Percentiles rank a stretch among this genome's conserved stretches.
These are phyloP conservation scores for Botrylloides violaceus DNA, from an alignment of 23 tunicate genomes.

Conservation along the genomic window DNA sequence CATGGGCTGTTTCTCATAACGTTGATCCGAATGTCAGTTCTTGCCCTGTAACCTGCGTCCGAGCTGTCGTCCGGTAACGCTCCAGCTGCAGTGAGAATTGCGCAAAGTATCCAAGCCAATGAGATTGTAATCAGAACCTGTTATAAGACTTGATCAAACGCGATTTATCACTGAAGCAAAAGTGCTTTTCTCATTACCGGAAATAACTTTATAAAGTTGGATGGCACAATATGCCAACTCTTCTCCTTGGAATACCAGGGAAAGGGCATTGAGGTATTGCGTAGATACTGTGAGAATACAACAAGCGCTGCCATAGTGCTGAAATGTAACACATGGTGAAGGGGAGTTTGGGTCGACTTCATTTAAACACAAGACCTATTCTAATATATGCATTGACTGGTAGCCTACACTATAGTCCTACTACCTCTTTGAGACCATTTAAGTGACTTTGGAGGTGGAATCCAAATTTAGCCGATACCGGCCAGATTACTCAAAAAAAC, in stretches of 20 bases:
- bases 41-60: slow-evolving; percentile 21
- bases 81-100: slow-evolving; percentile 36
- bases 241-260: slow-evolving; percentile 31
- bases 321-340: too few species aligned
- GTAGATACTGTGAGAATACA: slow-evolving; percentile 54
- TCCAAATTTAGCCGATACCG: too few species aligned
- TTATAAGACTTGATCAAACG: too few species aligned
- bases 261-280: slow-evolving; percentile 40
- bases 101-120: slow-evolving; percentile 22
- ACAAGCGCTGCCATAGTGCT: slow-evolving; percentile 51
- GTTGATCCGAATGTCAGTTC: slow-evolving; percentile 22
- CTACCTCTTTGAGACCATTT: too few species aligned
- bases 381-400: too few species aligned
- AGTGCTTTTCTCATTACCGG: slow-evolving; percentile 30
- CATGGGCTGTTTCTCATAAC: slow-evolving; percentile 36
- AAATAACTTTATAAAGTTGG: slow-evolving; percentile 43
- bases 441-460: too few species aligned
- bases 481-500: too few species aligned
- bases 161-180: too few species aligned
- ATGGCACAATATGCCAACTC: slow-evolving; percentile 26
- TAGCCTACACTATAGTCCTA: too few species aligned
- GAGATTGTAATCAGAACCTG: slow-evolving; percentile 34
- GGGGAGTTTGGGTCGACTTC: too few species aligned
- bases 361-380: too few species aligned
- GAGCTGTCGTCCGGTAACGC: slow-evolving; percentile 16